Percentiles rank a stretch among this genome's conserved stretches.
Evolutionary conservation across 2,888 invertebrate genomes (phyloP).

Genomic region (Nezara viridula): DNA sequence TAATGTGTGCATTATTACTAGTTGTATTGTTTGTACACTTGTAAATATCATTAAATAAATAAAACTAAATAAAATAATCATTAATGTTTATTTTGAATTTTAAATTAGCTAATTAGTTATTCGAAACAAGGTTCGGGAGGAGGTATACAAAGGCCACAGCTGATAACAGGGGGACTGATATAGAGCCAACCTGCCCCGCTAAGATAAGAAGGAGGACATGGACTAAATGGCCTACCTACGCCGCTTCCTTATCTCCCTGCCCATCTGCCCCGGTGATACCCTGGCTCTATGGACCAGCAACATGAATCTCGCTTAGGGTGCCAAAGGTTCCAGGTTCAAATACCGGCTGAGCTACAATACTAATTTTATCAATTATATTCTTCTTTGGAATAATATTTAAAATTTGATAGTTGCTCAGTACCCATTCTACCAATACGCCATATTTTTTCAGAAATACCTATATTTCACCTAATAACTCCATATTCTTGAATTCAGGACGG

Average conservation of each 20-base stretch:
- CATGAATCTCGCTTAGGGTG: conserved; percentile 77
- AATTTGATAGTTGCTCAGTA: no score
- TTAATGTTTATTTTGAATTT: not conserved
- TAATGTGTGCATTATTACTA: no score
- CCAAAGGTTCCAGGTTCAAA: conserved; percentile 77
- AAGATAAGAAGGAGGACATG: not conserved
- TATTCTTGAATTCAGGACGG: no score
- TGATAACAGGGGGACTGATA: not conserved
- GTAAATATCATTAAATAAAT: no score
- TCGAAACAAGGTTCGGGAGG: not conserved
- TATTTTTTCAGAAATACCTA: no score
- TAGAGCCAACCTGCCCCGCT: not conserved
- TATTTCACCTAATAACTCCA: no score
- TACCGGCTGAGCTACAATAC: conserved; percentile 73
- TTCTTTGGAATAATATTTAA: no score
- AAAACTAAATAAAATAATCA: no score
- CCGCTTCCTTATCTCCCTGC: not conserved
- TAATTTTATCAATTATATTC: not conserved
- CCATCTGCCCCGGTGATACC: not conserved
- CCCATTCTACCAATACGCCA: no score
- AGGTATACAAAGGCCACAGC: not conserved
- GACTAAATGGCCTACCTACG: not conserved
- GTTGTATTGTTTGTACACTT: no score
- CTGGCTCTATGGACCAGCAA: conserved; percentile 72
- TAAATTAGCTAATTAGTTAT: not conserved